Evolutionary conservation across 2,888 invertebrate species (phyloP).

Genomic region (Protodeltote pygarga): DNA sequence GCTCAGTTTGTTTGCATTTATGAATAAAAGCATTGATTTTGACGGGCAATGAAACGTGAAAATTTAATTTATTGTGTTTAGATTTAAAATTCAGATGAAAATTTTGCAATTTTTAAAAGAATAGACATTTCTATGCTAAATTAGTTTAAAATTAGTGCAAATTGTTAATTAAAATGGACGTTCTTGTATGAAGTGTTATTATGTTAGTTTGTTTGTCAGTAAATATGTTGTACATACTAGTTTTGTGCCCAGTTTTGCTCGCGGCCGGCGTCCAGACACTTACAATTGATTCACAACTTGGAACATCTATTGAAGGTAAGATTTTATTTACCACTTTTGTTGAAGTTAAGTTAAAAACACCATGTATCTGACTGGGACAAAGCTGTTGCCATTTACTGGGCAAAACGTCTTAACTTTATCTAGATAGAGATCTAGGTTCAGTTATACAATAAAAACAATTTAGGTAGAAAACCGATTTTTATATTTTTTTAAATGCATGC

Average conservation of each 20-base stretch:
- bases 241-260: conserved; percentile 75
- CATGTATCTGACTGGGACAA: no score
- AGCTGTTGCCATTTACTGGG: no score
- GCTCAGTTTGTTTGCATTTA: not conserved
- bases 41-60: conserved; percentile 15
- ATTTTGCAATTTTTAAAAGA: not conserved
- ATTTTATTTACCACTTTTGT: not conserved
- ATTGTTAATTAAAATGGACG: conserved; percentile 18
- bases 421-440: no score
- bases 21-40: not conserved
- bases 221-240: conserved; percentile 72
- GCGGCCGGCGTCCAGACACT: conserved; percentile 74
- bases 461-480: no score
- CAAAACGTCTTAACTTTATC: no score
- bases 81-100: not conserved
- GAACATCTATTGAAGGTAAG: conserved; percentile 82
- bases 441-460: no score
- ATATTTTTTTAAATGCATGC: no score
- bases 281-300: conserved; percentile 79
- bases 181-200: conserved; percentile 36
- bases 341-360: no score
- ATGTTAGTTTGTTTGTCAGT: conserved; percentile 58
- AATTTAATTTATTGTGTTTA: not conserved
- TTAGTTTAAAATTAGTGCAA: conserved; percentile 26
- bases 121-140: conserved; percentile 22